phyloP scores from a whole-genome alignment of 1,140 invertebrate genomes.

The Hyles vespertilio region DNA sequence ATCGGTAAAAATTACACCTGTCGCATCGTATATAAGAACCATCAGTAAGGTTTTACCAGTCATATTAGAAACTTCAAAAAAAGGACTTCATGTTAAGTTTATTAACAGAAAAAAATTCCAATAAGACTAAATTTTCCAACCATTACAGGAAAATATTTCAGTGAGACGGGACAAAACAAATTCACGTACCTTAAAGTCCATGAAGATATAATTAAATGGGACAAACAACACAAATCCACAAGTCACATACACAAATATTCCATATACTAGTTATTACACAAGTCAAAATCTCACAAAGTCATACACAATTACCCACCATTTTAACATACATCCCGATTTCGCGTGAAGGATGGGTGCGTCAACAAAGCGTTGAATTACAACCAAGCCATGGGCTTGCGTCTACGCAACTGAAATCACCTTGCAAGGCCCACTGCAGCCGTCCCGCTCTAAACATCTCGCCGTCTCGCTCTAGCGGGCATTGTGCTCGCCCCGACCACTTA shows the following conservation, averaged over 20 bases:
- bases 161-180: background rate
- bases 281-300: constrained; percentile 11
- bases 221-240: constrained; percentile 12
- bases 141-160: too few relatives aligned
- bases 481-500: constrained; percentile 47
- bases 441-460: constrained; percentile 40
- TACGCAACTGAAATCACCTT: constrained; percentile 72
- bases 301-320: constrained; percentile 2
- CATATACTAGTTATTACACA: constrained; percentile 4
- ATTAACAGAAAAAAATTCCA: too few relatives aligned
- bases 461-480: constrained; percentile 65
- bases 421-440: constrained; percentile 67
- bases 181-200: constrained; percentile 12
- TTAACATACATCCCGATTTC: constrained; percentile 27
- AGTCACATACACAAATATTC: constrained; percentile 15
- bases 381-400: constrained; percentile 61
- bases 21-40: too few relatives aligned
- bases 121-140: too few relatives aligned
- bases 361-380: constrained; percentile 54
- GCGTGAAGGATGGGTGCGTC: constrained; percentile 39
- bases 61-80: too few relatives aligned
- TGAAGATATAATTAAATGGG: background rate
- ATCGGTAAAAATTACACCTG: too few relatives aligned
- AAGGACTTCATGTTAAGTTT: too few relatives aligned
- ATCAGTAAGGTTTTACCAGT: too few relatives aligned